Percentiles rank a stretch among this genome's conserved stretches.
phyloP scores from a whole-genome alignment of 2,113 vertebrate species.

The Glareola pratincola region DNA sequence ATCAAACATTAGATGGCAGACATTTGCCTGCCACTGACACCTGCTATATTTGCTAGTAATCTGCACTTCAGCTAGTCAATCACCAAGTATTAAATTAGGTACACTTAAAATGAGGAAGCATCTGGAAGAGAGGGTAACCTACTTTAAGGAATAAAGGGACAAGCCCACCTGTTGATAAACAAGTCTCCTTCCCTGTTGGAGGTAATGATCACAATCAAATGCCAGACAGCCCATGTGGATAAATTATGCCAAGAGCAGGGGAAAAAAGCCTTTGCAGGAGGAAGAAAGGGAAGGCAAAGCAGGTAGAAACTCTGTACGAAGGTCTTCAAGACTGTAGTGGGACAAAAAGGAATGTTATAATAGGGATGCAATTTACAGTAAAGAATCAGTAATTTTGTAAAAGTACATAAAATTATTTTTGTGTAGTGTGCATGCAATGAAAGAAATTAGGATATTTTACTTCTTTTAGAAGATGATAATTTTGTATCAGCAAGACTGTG shows the following conservation, averaged over 20 bases:
- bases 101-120: neutral
- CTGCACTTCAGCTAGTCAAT: neutral
- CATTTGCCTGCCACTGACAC: neutral
- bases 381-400: neutral
- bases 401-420: neutral
- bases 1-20: no score
- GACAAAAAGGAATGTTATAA: neutral
- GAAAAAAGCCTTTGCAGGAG: neutral
- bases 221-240: neutral
- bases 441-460: neutral
- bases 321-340: neutral
- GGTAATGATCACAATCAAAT: neutral
- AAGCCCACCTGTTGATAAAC: neutral
- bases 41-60: neutral
- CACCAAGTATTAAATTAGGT: neutral
- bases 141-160: neutral
- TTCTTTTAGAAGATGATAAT: neutral
- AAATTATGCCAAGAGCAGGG: neutral
- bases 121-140: neutral
- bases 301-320: neutral
- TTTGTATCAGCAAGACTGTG: neutral
- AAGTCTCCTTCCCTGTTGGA: neutral
- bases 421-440: neutral
- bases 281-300: neutral
- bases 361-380: neutral